phyloP scores from a whole-genome alignment of 2,113 vertebrate genomes.

The Ctenomys sociabilis region DNA sequence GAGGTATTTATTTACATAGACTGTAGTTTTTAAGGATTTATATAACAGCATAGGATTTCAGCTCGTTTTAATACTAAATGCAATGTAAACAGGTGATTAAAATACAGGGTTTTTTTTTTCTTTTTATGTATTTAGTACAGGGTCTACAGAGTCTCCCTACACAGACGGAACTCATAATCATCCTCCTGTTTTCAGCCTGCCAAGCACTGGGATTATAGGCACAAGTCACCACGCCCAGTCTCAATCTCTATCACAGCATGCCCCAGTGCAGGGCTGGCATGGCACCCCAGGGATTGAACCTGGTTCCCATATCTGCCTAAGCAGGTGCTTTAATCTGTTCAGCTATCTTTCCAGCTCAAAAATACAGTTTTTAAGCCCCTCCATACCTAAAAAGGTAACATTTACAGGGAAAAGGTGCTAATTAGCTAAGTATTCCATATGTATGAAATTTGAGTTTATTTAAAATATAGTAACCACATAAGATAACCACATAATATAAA shows the following conservation, averaged over 20 bases:
- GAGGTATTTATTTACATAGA: neutral
- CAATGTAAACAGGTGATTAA: slow-evolving; percentile 41
- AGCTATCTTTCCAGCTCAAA: neutral
- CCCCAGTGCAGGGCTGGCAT: no score
- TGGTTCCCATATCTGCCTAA: no score
- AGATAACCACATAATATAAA: neutral
- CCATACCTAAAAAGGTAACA: neutral
- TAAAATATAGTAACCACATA: slow-evolving; percentile 14
- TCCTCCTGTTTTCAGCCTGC: no score
- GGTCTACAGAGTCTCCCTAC: no score
- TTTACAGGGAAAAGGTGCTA: slow-evolving; percentile 6
- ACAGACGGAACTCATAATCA: no score
- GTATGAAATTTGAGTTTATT: neutral
- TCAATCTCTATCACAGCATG: no score
- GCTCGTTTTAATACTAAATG: neutral
- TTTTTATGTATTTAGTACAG: no score
- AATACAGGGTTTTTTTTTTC: neutral
- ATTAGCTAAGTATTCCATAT: neutral
- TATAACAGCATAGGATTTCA: neutral
- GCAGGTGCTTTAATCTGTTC: no score
- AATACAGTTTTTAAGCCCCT: neutral
- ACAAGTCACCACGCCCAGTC: no score
- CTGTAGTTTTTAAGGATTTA: slow-evolving; percentile 48
- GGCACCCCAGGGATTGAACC: no score
- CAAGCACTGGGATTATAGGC: no score